phyloP scores from a whole-genome alignment of 2,113 vertebrate species.

The Epinephelus lanceolatus region DNA sequence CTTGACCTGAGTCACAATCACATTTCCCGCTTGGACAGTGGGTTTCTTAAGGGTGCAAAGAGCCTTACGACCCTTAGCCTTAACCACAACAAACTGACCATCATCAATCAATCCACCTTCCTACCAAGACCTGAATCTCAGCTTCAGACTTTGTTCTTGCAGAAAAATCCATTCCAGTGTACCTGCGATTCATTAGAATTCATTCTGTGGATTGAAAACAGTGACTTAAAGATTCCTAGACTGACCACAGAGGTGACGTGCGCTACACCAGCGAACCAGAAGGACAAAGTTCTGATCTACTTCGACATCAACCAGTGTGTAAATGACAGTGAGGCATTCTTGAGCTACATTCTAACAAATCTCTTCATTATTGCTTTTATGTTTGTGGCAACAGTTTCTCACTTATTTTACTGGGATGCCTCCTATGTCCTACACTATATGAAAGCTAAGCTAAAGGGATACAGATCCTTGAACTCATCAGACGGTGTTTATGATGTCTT shows the following conservation, averaged over 20 bases:
- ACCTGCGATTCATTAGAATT: conserved; percentile 84
- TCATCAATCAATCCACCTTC: conserved; percentile 81
- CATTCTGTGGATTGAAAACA: conserved; percentile 79
- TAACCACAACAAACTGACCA: conserved; percentile 78
- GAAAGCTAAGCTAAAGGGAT: conserved; percentile 81
- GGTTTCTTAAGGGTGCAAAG: conserved; percentile 66
- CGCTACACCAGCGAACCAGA: conserved; percentile 63
- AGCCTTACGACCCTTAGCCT: conserved; percentile 80
- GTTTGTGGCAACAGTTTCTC: conserved; percentile 72
- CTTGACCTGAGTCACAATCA: conserved; percentile 83
- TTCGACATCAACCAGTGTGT: conserved; percentile 78
- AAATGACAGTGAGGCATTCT: conserved; percentile 63
- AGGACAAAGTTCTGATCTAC: conserved; percentile 45
- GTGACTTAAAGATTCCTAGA: conserved; percentile 69
- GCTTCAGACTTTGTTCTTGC: conserved; percentile 72
- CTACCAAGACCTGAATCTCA: conserved; percentile 20
- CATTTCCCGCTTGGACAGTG: conserved; percentile 77
- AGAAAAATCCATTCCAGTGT: conserved; percentile 85
- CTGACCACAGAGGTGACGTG: conserved; percentile 79
- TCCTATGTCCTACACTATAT: conserved; percentile 81
- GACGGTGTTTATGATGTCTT: conserved; percentile 81
- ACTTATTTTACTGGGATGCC: conserved; percentile 87
- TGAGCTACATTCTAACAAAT: conserved; percentile 71
- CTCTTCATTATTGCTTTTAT: conserved; percentile 73
- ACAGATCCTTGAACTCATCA: conserved; percentile 63